Evolutionary conservation across 2,797 vertebrate species (phyloP), one percentile per base, ranked within the genome.

Genomic region (Siniperca obscura): DNA sequence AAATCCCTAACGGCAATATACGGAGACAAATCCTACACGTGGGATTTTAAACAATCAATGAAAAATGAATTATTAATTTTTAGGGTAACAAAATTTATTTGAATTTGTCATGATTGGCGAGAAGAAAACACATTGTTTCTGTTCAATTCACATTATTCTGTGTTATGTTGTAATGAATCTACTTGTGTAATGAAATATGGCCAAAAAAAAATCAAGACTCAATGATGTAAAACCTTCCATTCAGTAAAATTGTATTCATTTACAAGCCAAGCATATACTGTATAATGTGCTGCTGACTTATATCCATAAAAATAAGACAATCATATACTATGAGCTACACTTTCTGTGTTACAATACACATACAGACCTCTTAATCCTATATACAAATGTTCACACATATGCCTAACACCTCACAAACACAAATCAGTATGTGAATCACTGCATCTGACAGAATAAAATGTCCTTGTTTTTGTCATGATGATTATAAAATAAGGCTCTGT

Each of bases 361-460:
- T 55, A 52, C 76, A 78, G 56, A 81, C 46, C 65, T 79, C 36
- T 80, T 82, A 36, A 76, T 88, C 65, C 71, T 90, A 90, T 90
- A 50, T 91, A 93, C 92, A 94, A 87, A 90, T 70, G 70, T 81
- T 84, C 91, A 87, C 81, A 84, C 81, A 81, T 81, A 88, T 65
- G 55, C 81, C 14, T 72, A 82, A 82, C 70, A 87, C 71, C 75
- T 88, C 73, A 83, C 78, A 87, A 71, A 83, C n/a, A 76, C 48
- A 86, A 80, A 84, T 75, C 70, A 44, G 42, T 44, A 77, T 66
- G 42, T 82, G 67, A 81, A 70, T 81, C 81, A 83, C 80, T 27
- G 73, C 69, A 84, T 74, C 48, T 59, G 55, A 66, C 38, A 65
- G 74, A 65, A 72, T 46, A 70, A 85, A 76, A 78, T 21, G 46